Evolutionary conservation across 2,888 invertebrate species (phyloP), one percentile per base, ranked within the genome.

Genomic region (Ligdia adustata): DNA sequence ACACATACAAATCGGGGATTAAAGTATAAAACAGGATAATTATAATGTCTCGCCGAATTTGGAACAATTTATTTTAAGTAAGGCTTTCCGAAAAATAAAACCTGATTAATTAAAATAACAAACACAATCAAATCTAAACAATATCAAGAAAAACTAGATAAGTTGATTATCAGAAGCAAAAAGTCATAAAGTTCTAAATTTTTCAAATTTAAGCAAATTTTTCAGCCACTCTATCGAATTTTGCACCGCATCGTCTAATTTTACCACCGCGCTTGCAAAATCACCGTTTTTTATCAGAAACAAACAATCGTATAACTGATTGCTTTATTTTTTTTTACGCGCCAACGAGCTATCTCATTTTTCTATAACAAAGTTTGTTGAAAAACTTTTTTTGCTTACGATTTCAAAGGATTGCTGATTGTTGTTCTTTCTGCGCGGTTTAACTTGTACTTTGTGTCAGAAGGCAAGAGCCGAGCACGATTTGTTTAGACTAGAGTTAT

Each of bases 261-360:
- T 57, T 47, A 60, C 48, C 52, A 50, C 31, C 60, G 65, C 73
- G 69, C 70, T 72, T 64, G 71, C 67, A 58, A 67, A 74, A 68
- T 73, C 69, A 72, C 70, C 72, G 64, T 72, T 75, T 74, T 75
- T 73, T 64, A 65, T 64, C 58, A 66, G 68, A 77, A 78, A 74
- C 75, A 79, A 77, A 75, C 75, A 55, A 57, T 62, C 55, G 72
- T 71, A 67, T 77, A 78, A 75, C 71, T 75, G 76, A 79, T 79
- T 75, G 68, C 79, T 76, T 79, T 75, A 74, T 76, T 75, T 75
- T 67, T 57, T 55, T 47, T 46, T 44, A n/a, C 35, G 15, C 18
- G 33, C 24, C 24, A 29, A 28, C 42, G 34, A 43, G 5, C 24
- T 9, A 22, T 15, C 42, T 22, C 37, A 35, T 43, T 43, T 31